Evolutionary conservation across 2,797 vertebrate species (phyloP).

Genomic region (Clamator glandarius): DNA sequence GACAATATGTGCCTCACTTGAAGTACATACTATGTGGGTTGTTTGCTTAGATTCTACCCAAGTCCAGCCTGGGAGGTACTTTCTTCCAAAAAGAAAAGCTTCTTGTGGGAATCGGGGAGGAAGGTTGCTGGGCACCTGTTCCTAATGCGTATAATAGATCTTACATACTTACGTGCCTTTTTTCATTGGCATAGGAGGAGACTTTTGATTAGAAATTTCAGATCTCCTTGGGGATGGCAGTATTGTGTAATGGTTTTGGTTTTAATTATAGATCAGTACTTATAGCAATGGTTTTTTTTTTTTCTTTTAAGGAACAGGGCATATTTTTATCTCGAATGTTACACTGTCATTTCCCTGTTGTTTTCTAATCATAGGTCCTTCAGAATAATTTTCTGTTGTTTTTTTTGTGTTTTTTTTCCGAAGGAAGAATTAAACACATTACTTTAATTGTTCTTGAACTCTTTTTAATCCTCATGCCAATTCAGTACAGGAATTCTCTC

Average conservation of each 20-base stretch:
- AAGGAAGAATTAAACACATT: background rate
- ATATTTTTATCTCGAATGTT: background rate
- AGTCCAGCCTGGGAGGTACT: background rate
- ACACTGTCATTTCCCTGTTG: background rate
- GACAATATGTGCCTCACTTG: accelerated
- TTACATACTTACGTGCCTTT: background rate
- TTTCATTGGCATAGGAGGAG: background rate
- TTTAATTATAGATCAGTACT: background rate
- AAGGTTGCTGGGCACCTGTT: background rate
- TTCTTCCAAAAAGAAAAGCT: background rate
- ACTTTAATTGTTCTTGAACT: background rate
- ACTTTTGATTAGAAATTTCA: background rate
- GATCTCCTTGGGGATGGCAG: background rate
- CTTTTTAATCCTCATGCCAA: background rate
- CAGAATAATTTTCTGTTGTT: background rate
- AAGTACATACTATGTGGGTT: background rate
- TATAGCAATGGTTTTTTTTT: background rate
- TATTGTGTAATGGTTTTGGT: background rate
- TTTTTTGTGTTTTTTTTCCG: background rate
- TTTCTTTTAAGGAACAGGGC: background rate
- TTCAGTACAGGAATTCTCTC: background rate
- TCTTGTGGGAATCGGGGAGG: background rate
- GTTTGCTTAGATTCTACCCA: background rate
- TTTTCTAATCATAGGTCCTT: background rate
- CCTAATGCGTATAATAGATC: accelerated